A percentile compares a stretch with the other conserved stretches of the same genome.
Conservation (phyloP, 2,113 vertebrate genomes). For the Tonatia bakeri region DNA sequence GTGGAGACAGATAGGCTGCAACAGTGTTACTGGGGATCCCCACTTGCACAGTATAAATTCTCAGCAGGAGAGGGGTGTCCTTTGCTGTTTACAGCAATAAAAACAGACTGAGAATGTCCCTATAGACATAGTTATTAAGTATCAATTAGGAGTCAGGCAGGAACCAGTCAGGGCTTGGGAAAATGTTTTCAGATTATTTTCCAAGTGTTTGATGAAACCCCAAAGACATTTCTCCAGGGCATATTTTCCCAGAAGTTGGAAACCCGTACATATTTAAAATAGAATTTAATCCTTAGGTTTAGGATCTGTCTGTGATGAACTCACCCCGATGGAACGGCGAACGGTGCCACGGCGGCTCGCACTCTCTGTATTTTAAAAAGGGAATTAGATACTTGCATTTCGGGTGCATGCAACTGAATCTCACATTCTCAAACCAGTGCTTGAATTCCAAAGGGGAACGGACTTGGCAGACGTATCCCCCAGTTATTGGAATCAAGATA, state of each 20-base stretch:
- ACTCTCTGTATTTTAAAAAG: not conserved
- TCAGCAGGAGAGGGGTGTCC: not conserved
- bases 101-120: not conserved
- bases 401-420: not conserved
- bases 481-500: not conserved
- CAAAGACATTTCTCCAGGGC: constrained; percentile 53
- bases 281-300: constrained; percentile 34
- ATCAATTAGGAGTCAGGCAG: constrained; percentile 18
- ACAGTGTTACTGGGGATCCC: too few relatives aligned
- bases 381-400: not conserved
- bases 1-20: not conserved
- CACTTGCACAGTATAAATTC: not conserved
- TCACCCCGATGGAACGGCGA: not conserved
- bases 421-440: not conserved
- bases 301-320: not conserved
- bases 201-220: constrained; percentile 63
- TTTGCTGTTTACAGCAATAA: not conserved
- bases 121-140: not conserved
- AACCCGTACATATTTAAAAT: not conserved
- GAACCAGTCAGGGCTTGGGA: constrained; percentile 12
- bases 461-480: not conserved
- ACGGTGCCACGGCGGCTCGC: not conserved
- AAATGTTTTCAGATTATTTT: constrained; percentile 49
- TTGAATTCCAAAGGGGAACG: not conserved
- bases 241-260: constrained; percentile 26